Evolutionary conservation across 2,797 vertebrate genomes (phyloP).

Genomic region (Carcharodon carcharias): DNA sequence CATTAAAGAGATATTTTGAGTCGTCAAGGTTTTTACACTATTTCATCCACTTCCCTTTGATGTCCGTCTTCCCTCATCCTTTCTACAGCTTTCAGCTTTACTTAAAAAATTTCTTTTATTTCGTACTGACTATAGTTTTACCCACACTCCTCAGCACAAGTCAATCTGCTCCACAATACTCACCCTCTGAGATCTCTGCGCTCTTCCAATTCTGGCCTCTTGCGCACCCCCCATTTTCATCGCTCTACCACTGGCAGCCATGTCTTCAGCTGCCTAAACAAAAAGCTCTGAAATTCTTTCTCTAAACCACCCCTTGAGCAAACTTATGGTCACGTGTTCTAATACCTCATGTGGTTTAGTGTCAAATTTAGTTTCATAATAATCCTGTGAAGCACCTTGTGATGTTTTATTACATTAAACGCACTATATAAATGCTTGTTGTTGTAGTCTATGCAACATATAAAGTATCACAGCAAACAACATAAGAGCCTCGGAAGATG

Average conservation of each 20-base stretch:
- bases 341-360: not conserved
- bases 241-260: not conserved
- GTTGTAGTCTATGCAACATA: not conserved
- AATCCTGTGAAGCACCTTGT: not conserved
- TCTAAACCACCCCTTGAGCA: not conserved
- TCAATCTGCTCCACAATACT: not conserved
- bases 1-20: not conserved
- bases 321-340: not conserved
- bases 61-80: not conserved
- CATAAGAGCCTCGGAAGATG: not conserved
- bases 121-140: not conserved
- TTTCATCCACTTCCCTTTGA: not conserved
- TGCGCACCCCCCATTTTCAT: not conserved
- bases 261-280: no score
- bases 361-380: not conserved
- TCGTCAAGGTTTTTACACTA: not conserved
- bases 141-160: not conserved
- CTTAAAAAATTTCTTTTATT: not conserved
- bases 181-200: not conserved
- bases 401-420: not conserved
- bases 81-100: no score
- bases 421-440: not conserved
- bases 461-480: not conserved
- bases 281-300: not conserved
- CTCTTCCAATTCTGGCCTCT: not conserved